Base-by-base conservation (phyloP, 2,888 invertebrate genomes). In the Cataglyphis livida region DNA sequence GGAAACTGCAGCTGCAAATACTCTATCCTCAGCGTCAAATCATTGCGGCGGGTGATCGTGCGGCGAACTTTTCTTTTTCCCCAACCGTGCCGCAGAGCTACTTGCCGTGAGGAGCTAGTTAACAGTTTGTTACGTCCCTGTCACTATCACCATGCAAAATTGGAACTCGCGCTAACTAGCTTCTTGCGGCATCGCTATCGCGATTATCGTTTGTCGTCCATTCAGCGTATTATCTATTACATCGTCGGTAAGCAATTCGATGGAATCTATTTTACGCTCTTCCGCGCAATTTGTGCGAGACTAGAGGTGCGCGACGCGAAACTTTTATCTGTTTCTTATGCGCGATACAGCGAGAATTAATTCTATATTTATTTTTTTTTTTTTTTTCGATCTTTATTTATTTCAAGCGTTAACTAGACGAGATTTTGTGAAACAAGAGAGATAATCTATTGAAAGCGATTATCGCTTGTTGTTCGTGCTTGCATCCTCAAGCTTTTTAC, bases 1-100 rank as follows among this genome's bases (percentile, higher is more conserved):
- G 87, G 86, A 87, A 86, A 89, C 82, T 64, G 18, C 44, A 84
- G 81, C 82, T 85, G 86, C 82, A 75, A 73, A 82, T 81, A 74
- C 81, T 78, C 85, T 75, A 73, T 81, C 74, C 65, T 57, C 64
- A 38, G 81, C 81, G 83, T 82, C 82, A 82, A 73, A 81, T 84
- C 84, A 73, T 68, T 41, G 70, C 64, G 21, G 54, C 74, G 81
- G 57, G 64, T 83, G 81, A 62, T 65, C 61, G 41, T 18, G 71
- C 35, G 32, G 9, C 35, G 32, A 79, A 71, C 44, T 79, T 79
- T 71, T 79, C 78, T 71, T 79, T 79, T 70, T 61, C 44, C 35
- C 78, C n/a, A n/a, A n/a, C 32, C 12, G 15, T 66, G 5, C 21
- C 59, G 21, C 44, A 71, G 44, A 38, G n/a, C 7, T 71, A 71